Base-by-base conservation (phyloP, 2,888 invertebrate genomes). In the Heliothis peltigera region DNA sequence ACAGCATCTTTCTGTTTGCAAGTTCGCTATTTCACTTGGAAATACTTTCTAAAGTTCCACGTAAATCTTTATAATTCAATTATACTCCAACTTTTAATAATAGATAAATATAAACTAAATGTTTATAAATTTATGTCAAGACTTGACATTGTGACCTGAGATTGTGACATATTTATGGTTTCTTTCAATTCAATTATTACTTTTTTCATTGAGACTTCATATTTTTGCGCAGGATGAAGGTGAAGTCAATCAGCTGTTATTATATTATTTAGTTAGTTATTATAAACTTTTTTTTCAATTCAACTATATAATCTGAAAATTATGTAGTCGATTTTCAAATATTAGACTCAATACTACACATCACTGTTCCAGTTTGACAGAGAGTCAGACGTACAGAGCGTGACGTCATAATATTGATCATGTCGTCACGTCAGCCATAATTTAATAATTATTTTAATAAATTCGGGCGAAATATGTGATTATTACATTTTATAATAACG, bases 391-490 rank as follows among this genome's bases (percentile, higher is more conserved):
- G n/a, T n/a, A 15, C 8, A 18, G 17, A 32, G 17, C 15, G 66
- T 69, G 75, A 70, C 75, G 70, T 61, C 70, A 75, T 32, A 54
- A 4, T 59, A 70, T 61, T 60, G 75, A 60, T 70, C 61, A 75
- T 73, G 73, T 63, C 61, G 65, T 78, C 76, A 59, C 71, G 63
- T 76, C 63, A 76, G 68, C 77, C 53, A 64, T 51, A 42, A 44
- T 43, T 60, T 75, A 55, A 21, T 25, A 28, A 28, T 3, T 59
- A 32, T 3, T 53, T 46, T 43, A 48, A 12, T 35, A 39, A 4
- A 47, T 51, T 53, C 19, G 22, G 19, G 18, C 43, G 61, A 55
- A 74, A 17, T 43, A 80, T 78, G 79, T 68, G 59, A 65, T 70
- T 19, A 63, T 57, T 32, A 35, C 15, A 35, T 49, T 70, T 15